Evolutionary conservation across 2,797 vertebrate genomes (phyloP), one percentile per base, ranked within the genome.

Genomic region (Parauchenoglanis ngamensis): DNA sequence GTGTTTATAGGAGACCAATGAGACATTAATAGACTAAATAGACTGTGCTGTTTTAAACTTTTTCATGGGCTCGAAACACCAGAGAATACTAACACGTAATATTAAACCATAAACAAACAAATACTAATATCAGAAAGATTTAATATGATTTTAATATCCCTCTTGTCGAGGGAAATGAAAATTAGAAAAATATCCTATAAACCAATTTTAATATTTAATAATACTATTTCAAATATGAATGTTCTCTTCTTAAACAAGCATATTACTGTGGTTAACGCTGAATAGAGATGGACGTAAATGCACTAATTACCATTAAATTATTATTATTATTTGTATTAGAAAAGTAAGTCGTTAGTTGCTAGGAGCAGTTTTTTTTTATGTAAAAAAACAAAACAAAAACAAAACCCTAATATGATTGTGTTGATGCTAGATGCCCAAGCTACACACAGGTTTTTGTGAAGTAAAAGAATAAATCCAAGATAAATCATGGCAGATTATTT

Each of bases 51-150:
- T 80, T 81, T 46, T 63, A 17, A 63, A 81, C 7, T 17, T 17
- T 2, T 59, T 79, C 31, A 2, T 59, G 31, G 40, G 5, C 31
- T 25, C 3, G 1, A 57, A 80, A 44, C 40, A 46, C 23, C 40
- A 11, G 57, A 81, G 59, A 81, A 81, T 79, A 79, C 13, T 57
- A 65, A 46, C 5, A 35, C 57, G 76, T 56, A 57, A 78, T 28
- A 81, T 63, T 63, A 63, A 59, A 61, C 77, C 77, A 80, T 61
- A 44, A 80, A 59, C 19, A 31, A 61, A 23, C 35, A 8, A 59
- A 40, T 13, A 7, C 6, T 44, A 63, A 63, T n/a, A 63, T 17
- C 2, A n/a, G 57, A 63, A 25, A n/a, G n/a, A 17, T 40, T 81
- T 46, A n/a, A n/a, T 63, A 7, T 63, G 10, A n/a, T 46, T 81